phyloP scores from a whole-genome alignment of 35 echinoderm and acorn worm species.

The Ptychodera flava region DNA sequence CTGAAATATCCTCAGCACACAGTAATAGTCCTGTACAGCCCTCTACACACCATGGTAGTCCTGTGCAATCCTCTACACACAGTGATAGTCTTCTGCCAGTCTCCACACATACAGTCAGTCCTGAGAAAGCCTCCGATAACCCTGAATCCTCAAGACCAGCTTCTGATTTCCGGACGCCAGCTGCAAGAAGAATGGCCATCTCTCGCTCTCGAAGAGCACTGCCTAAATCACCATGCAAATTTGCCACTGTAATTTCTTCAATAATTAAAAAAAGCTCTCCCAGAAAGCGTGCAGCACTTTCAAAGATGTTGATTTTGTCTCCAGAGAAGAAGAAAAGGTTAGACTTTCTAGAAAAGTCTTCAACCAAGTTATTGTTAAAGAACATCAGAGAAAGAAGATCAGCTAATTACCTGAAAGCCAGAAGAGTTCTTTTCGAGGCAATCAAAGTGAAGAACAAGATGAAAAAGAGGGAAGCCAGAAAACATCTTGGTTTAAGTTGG shows the following conservation, averaged over 20 bases:
- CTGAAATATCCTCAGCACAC: too few species aligned
- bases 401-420: too few species aligned
- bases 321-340: background rate
- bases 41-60: too few species aligned
- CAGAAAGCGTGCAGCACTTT: background rate
- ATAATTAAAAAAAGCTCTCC: background rate
- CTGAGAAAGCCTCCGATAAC: too few species aligned
- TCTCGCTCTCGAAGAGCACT: background rate
- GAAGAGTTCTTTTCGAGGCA: background rate
- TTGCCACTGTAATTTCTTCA: background rate
- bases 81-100: too few species aligned
- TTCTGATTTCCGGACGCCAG: background rate
- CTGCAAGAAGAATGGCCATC: conserved; percentile 2
- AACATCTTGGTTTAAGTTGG: conserved; percentile 10
- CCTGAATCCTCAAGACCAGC: too few species aligned
- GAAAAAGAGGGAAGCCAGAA: background rate
- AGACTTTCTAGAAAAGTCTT: background rate
- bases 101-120: too few species aligned
- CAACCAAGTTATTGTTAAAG: background rate
- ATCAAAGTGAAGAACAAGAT: background rate
- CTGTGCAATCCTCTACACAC: too few species aligned
- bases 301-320: background rate
- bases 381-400: background rate
- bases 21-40: too few species aligned
- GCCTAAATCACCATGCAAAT: background rate